Percentiles rank a stretch among this genome's conserved stretches.
Conservation (phyloP, 2,113 vertebrate species). For the Cathartes aura region DNA sequence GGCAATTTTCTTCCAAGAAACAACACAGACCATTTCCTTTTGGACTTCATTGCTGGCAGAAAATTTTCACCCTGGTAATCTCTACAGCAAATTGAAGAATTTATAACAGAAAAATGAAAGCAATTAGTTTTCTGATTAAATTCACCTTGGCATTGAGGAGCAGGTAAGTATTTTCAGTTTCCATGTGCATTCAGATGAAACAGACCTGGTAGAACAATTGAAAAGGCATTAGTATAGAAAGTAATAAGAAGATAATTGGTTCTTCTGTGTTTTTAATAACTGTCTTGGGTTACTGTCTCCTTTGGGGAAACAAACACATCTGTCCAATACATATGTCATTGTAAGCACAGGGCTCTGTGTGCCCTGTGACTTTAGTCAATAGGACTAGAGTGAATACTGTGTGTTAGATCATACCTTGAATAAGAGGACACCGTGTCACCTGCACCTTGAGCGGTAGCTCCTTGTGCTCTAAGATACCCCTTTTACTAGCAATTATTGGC, state of each 20-base stretch:
- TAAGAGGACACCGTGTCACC: not conserved
- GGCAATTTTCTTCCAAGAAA: conserved; percentile 32
- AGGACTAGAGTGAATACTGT: not conserved
- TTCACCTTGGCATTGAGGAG: conserved; percentile 23
- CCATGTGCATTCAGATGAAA: conserved; percentile 14
- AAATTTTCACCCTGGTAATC: conserved; percentile 12
- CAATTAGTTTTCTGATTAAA: conserved; percentile 63
- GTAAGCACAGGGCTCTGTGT: not conserved
- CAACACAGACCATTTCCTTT: conserved; percentile 29
- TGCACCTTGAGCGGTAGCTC: not conserved
- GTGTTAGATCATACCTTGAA: not conserved
- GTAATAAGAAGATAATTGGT: not conserved
- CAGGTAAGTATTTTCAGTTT: conserved; percentile 34
- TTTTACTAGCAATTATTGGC: not conserved
- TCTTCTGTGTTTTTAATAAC: not conserved
- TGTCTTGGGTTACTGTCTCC: not conserved
- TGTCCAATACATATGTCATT: not conserved
- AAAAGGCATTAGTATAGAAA: not conserved
- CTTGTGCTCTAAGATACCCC: not conserved
- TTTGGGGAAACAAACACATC: not conserved
- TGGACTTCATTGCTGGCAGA: conserved; percentile 21
- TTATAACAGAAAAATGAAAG: conserved; percentile 53
- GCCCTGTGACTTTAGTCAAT: too few relatives aligned
- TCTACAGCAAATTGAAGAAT: conserved; percentile 19
- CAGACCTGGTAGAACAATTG: not conserved